A percentile compares a stretch with the other conserved stretches of the same genome.
These are phyloP conservation scores for Hepsetus odoe DNA, from an alignment of 2,113 vertebrate genomes.

Conservation along the genomic window DNA sequence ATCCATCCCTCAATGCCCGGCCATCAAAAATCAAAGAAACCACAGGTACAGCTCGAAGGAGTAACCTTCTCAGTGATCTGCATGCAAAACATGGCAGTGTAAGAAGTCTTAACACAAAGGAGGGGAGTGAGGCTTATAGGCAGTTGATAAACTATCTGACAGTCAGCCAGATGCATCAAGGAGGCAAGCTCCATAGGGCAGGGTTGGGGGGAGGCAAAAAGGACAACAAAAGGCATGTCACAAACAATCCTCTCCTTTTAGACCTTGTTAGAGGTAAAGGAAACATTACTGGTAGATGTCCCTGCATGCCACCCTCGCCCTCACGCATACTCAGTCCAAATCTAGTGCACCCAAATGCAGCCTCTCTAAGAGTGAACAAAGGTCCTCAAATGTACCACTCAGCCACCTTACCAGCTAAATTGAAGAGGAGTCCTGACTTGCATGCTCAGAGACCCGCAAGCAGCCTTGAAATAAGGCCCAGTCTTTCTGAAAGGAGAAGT, in stretches of 20 bases:
- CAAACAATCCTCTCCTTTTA: slow-evolving; percentile 70
- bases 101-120: slow-evolving; percentile 69
- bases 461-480: slow-evolving; percentile 59
- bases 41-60: slow-evolving; percentile 83
- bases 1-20: slow-evolving; percentile 81
- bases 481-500: slow-evolving; percentile 66
- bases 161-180: slow-evolving; percentile 77
- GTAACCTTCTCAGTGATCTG: slow-evolving; percentile 67
- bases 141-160: slow-evolving; percentile 77
- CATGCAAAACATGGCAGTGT: slow-evolving; percentile 67
- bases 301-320: slow-evolving; percentile 69
- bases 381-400: slow-evolving; percentile 66
- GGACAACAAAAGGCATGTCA: slow-evolving; percentile 71
- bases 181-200: slow-evolving; percentile 71
- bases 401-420: slow-evolving; percentile 76
- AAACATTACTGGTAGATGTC: slow-evolving; percentile 64
- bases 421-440: slow-evolving; percentile 71
- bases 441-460: slow-evolving; percentile 61
- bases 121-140: slow-evolving; percentile 74
- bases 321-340: slow-evolving; percentile 67
- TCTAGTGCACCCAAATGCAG: slow-evolving; percentile 51
- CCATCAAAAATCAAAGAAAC: slow-evolving; percentile 93
- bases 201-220: slow-evolving; percentile 72
- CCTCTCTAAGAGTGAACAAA: slow-evolving; percentile 50
- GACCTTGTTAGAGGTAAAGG: slow-evolving; percentile 71